Conservation (phyloP, 1,140 invertebrate species). For the Carcinoscorpius rotundicauda region DNA sequence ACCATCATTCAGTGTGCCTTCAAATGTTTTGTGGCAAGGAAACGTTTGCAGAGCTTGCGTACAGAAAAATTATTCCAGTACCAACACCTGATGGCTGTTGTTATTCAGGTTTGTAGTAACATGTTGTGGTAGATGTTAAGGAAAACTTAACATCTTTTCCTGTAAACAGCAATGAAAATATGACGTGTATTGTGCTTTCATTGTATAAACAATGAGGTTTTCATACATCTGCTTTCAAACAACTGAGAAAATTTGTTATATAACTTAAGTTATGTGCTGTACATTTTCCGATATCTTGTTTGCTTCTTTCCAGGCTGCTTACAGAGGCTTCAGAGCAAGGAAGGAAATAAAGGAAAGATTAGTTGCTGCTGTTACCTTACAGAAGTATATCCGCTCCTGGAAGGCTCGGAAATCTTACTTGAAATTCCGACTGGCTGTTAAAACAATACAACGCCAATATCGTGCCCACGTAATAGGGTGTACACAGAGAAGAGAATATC, state of each 20-base stretch:
- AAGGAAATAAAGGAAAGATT: background rate
- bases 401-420: background rate
- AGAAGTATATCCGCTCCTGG: background rate
- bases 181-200: too few relatives aligned
- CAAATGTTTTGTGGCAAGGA: background rate
- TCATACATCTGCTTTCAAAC: background rate
- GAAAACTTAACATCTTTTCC: too few relatives aligned
- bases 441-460: too few relatives aligned
- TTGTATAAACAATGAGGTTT: too few relatives aligned
- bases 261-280: background rate
- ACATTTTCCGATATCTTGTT: too few relatives aligned
- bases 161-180: too few relatives aligned
- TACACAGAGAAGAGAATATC: background rate
- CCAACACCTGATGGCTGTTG: constrained; percentile 5
- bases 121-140: too few relatives aligned
- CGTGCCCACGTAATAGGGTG: background rate
- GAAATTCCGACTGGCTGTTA: background rate
- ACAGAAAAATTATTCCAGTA: background rate
- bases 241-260: constrained; percentile 4
- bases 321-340: background rate
- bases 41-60: constrained; percentile 1
- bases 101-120: constrained; percentile 9
- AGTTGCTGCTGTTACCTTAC: background rate
- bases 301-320: background rate
- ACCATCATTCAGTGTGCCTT: constrained; percentile 2